Evolutionary conservation across 2,888 invertebrate species (phyloP), one percentile per base, ranked within the genome.

Genomic region (Rhingia campestris): DNA sequence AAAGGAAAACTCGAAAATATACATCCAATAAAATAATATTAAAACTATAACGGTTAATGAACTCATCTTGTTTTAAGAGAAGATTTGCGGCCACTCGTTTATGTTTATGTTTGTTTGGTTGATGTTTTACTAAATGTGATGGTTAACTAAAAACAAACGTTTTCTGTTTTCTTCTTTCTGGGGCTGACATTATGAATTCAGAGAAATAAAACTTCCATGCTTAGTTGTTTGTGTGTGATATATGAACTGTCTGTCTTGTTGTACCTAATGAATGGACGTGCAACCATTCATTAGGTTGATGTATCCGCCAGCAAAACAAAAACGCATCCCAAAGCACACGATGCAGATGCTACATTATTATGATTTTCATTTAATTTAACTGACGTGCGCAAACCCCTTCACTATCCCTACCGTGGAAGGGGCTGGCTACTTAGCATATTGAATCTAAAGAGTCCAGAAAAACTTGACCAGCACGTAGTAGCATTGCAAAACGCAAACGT

Each of bases 321-420:
- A 47, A 14, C 22, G 22, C 39, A 59, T 53, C 37, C 32, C 56
- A 22, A 58, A 14, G 32, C n/a, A 47, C 22, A 35, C 5, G 43
- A n/a, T 12, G 53, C 59, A 70, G 33, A 56, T 43, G 41, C 70
- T 53, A 32, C 9, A 59, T 49, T 43, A 45, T 66, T 37, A 72
- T 79, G 77, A 72, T 64, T 66, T 79, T 72, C 43, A 43, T 64
- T 79, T 79, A 79, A 66, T 79, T 73, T 73, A 32, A 66, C 73
- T 53, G 54, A 10, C 43, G 45, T 63, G 12, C 51, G 43, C 43
- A 32, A 32, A 45, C 54, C 14, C 49, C 64, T 49, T 41, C 9
- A 9, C 14, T 22, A 69, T 33, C 67, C 66, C 51, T 32, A 64
- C 22, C 22, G 14, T 7, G 10, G 4, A 58, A 4, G 12, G 12